These are phyloP conservation scores for Mirounga angustirostris DNA, from an alignment of 2,113 vertebrate genomes.

Conservation along the genomic window DNA sequence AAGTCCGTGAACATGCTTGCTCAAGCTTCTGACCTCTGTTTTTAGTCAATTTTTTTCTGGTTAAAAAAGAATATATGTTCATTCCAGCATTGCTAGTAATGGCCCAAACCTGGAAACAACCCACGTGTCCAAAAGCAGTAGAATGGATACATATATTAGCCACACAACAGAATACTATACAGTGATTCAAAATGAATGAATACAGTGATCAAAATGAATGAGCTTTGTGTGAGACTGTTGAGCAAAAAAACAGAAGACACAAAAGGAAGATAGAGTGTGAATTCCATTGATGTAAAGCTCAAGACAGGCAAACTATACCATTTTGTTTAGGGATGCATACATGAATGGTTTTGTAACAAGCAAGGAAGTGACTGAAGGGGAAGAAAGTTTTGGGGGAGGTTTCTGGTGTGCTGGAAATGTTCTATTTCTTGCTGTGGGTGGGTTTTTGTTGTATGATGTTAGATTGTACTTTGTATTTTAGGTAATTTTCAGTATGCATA, in stretches of 20 bases:
- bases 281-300: neutral
- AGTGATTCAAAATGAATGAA: neutral
- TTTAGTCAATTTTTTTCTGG: neutral
- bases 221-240: neutral
- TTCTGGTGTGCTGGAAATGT: neutral
- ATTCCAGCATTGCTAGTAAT: neutral
- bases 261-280: neutral
- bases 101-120: neutral
- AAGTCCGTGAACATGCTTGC: neutral
- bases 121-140: neutral
- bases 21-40: neutral
- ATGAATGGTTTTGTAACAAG: neutral
- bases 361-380: neutral
- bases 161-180: neutral
- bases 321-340: neutral
- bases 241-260: neutral
- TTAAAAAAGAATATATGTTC: neutral
- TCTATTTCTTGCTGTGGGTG: neutral
- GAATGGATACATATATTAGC: neutral
- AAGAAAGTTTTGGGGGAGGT: neutral
- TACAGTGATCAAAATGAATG: no score
- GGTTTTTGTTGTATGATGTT: neutral
- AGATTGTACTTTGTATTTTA: neutral
- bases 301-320: neutral
- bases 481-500: neutral